Evolutionary conservation across 2,113 vertebrate species (phyloP).

Genomic region (Cephalopterus ornatus): DNA sequence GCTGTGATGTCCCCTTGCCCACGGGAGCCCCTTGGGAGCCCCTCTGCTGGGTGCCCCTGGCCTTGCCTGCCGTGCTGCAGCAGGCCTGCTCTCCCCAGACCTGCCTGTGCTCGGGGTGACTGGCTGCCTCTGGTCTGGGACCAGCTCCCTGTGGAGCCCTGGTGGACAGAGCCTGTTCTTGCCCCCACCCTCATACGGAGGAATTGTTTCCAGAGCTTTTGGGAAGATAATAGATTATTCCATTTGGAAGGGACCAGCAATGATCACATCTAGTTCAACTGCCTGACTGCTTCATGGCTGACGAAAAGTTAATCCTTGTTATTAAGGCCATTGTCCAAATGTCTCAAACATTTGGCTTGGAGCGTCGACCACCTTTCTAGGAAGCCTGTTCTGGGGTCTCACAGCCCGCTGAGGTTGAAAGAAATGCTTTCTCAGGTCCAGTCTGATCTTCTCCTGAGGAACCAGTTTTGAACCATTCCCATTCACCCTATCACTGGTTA

Average conservation of each 20-base stretch:
- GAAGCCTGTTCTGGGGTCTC: background rate
- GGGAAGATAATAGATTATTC: background rate
- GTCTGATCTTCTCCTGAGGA: background rate
- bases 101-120: rapidly evolving
- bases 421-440: background rate
- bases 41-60: background rate
- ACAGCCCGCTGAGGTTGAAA: background rate
- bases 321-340: background rate
- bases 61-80: background rate
- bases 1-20: background rate
- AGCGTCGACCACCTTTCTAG: background rate
- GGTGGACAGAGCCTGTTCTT: background rate
- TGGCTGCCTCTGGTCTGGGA: background rate
- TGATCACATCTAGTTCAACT: background rate
- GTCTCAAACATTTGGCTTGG: background rate
- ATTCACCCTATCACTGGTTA: background rate
- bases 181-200: background rate
- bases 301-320: background rate
- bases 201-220: background rate
- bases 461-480: background rate
- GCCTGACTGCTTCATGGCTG: background rate
- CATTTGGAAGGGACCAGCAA: background rate
- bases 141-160: background rate
- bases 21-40: background rate
- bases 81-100: background rate